Evolutionary conservation across 2,113 vertebrate genomes (phyloP).

Genomic region (Pungitius pungitius): DNA sequence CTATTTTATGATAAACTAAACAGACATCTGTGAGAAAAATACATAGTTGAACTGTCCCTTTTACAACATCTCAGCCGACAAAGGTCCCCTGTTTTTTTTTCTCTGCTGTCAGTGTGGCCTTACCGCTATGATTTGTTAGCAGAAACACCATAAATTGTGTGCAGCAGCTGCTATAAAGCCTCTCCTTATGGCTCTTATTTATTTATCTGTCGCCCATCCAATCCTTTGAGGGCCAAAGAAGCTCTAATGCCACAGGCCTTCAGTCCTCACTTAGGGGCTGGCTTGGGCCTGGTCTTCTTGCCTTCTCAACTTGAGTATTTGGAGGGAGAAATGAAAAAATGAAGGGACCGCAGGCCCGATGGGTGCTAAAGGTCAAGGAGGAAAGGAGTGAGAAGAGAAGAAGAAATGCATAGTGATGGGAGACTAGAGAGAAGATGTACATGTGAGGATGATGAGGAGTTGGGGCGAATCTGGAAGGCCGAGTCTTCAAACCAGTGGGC

Average conservation of each 20-base stretch:
- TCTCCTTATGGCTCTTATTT: slow-evolving; percentile 52
- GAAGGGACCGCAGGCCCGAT: not conserved
- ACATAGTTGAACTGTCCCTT: slow-evolving; percentile 43
- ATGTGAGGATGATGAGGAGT: slow-evolving; percentile 2
- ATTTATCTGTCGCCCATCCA: slow-evolving; percentile 49
- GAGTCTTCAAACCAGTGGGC: slow-evolving; percentile 48
- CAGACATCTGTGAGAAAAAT: slow-evolving; percentile 29
- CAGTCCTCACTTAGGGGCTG: slow-evolving; percentile 5
- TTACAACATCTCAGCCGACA: slow-evolving; percentile 36
- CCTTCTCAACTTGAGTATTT: slow-evolving; percentile 23
- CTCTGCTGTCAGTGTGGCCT: slow-evolving; percentile 49
- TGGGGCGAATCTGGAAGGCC: slow-evolving; percentile 22
- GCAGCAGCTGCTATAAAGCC: slow-evolving; percentile 62
- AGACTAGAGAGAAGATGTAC: not conserved
- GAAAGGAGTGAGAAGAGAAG: not conserved
- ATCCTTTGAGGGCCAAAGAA: slow-evolving; percentile 24
- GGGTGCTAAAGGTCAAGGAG: slow-evolving; percentile 4
- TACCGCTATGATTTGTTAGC: slow-evolving; percentile 63
- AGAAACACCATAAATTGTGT: slow-evolving; percentile 64
- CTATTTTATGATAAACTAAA: slow-evolving; percentile 33
- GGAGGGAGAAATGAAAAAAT: not conserved
- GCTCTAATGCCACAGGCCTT: slow-evolving; percentile 37
- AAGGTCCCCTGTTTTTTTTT: not conserved
- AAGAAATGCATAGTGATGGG: not conserved
- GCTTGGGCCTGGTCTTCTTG: slow-evolving; percentile 12